Percentiles rank a stretch among this genome's conserved stretches.
These are phyloP conservation scores for Tetheella fluctuosa DNA, from an alignment of 2,888 invertebrate species.

Conservation along the genomic window DNA sequence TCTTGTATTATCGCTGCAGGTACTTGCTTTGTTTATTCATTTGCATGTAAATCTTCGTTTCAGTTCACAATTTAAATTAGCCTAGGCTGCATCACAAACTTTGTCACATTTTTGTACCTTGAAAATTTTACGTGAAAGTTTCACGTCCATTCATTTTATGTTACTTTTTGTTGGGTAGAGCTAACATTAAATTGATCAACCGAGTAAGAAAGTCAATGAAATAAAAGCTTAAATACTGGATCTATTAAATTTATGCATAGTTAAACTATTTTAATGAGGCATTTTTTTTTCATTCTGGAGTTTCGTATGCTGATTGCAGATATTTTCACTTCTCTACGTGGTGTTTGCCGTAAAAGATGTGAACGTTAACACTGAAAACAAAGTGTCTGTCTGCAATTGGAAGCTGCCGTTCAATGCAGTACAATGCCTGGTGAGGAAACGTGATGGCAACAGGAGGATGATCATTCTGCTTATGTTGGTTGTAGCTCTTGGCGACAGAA, in stretches of 20 bases:
- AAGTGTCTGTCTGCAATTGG: slow-evolving; percentile 79
- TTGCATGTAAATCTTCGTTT: slow-evolving; percentile 19
- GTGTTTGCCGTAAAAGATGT: slow-evolving; percentile 86
- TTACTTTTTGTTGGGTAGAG: no score
- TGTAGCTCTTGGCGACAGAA: slow-evolving; percentile 78
- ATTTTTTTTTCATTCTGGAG: not conserved
- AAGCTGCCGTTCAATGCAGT: slow-evolving; percentile 72
- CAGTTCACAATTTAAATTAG: slow-evolving; percentile 8
- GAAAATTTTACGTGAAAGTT: no score
- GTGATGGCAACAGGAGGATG: slow-evolving; percentile 85
- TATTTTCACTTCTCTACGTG: slow-evolving; percentile 85
- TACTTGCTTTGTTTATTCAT: slow-evolving; percentile 55
- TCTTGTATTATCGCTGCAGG: slow-evolving; percentile 81
- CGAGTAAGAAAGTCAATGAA: no score
- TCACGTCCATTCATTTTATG: no score
- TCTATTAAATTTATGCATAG: no score
- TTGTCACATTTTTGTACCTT: no score
- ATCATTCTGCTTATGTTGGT: slow-evolving; percentile 87
- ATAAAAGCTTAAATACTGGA: no score
- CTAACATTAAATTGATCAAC: no score
- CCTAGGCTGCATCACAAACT: slow-evolving; percentile 1
- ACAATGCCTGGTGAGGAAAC: slow-evolving; percentile 85
- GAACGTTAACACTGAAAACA: slow-evolving; percentile 85
- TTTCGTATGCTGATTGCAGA: slow-evolving; percentile 54
- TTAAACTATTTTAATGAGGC: no score